A percentile compares a stretch with the other conserved stretches of the same genome.
Conservation (phyloP, 2,113 vertebrate species). For the Nesogale talazaci region DNA sequence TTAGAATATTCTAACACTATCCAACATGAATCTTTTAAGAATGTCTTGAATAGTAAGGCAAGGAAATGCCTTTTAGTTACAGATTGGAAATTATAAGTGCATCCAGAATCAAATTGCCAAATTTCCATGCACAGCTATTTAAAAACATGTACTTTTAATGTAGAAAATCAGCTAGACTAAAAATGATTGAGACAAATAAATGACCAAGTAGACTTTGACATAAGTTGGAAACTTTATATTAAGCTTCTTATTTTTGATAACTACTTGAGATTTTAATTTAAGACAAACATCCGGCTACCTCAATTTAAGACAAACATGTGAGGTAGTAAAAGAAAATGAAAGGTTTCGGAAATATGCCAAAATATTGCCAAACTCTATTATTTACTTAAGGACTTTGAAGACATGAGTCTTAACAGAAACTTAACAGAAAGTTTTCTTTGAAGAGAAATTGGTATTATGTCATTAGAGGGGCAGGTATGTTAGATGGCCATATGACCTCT, state of each 20-base stretch:
- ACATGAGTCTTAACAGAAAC: constrained; percentile 12
- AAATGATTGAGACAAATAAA: constrained; percentile 10
- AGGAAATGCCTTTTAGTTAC: neutral
- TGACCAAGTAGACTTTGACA: constrained; percentile 3
- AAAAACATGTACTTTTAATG: neutral
- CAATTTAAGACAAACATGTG: neutral
- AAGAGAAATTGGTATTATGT: neutral
- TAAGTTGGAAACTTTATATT: constrained; percentile 42
- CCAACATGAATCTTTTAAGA: neutral
- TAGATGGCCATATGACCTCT: neutral
- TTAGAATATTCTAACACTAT: neutral
- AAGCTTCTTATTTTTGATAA: constrained; percentile 45
- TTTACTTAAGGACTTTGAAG: constrained; percentile 45
- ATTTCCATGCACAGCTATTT: neutral
- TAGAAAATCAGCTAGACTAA: constrained; percentile 11
- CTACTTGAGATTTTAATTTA: constrained; percentile 38
- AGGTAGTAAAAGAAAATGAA: constrained; percentile 32
- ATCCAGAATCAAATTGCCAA: constrained; percentile 27
- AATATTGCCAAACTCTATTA: neutral
- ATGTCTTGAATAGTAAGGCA: neutral
- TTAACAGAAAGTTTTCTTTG: constrained; percentile 34
- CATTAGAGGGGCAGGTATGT: neutral
- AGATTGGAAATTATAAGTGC: constrained; percentile 8
- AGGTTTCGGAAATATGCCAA: constrained; percentile 15
- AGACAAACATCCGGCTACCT: neutral